A percentile compares a stretch with the other conserved stretches of the same genome.
Conservation (phyloP, 1,140 invertebrate genomes). For the Campoletis sonorensis region DNA sequence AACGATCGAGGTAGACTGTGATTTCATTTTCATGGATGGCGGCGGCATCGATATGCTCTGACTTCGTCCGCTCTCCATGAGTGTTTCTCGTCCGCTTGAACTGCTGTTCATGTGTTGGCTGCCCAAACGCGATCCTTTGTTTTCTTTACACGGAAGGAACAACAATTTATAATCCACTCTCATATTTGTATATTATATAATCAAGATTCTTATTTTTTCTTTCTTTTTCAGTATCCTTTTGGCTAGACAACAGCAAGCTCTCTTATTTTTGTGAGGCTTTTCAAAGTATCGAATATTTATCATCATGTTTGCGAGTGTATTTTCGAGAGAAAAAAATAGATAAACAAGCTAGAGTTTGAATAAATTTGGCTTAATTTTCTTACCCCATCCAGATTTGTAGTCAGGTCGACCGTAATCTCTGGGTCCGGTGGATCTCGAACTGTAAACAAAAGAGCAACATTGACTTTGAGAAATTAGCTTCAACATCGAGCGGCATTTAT, state of each 20-base stretch:
- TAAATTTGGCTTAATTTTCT: constrained; percentile 15
- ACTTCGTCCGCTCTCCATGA: constrained; percentile 65
- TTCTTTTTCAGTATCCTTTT: constrained; percentile 65
- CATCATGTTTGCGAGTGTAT: constrained; percentile 49
- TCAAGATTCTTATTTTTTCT: constrained; percentile 44
- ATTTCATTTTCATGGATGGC: constrained; percentile 64
- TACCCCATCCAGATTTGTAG: constrained; percentile 71
- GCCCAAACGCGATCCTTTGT: constrained; percentile 77
- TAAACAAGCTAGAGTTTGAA: too few relatives aligned
- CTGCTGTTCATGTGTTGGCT: constrained; percentile 76
- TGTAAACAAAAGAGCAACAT: constrained; percentile 57
- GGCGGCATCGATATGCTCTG: constrained; percentile 70
- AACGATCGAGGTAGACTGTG: constrained; percentile 58
- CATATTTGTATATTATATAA: background rate
- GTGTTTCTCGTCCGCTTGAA: constrained; percentile 64
- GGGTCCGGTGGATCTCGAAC: constrained; percentile 72
- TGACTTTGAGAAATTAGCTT: background rate
- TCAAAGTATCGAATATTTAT: constrained; percentile 51
- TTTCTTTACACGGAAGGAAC: constrained; percentile 64
- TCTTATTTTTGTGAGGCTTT: constrained; percentile 54
- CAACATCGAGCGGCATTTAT: background rate
- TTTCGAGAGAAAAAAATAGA: constrained; percentile 19
- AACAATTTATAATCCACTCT: constrained; percentile 31
- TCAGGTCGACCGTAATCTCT: constrained; percentile 69
- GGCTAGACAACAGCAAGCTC: constrained; percentile 62